Conservation (phyloP, 2,797 vertebrate genomes). For the Enteromius viviparus region DNA sequence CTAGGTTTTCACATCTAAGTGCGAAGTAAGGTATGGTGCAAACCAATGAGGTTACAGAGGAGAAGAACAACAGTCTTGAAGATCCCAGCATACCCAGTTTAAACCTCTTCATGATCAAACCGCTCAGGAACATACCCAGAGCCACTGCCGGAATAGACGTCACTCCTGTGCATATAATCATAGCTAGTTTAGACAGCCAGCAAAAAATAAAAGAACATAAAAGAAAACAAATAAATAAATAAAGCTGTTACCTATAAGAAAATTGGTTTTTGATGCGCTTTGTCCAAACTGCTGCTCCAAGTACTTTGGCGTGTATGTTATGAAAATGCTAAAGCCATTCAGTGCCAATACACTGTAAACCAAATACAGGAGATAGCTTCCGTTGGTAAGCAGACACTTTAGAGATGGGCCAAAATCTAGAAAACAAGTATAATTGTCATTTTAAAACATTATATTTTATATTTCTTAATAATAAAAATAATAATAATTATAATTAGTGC, state of each 20-base stretch:
- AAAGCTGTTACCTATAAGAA: slow-evolving; percentile 77
- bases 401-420: slow-evolving; percentile 85
- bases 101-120: slow-evolving; percentile 79
- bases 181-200: slow-evolving; percentile 2
- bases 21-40: slow-evolving; percentile 74
- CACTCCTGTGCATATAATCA: slow-evolving; percentile 65
- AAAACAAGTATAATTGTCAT: slow-evolving; percentile 35
- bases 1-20: slow-evolving; percentile 76
- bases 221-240: background rate
- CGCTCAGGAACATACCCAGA: slow-evolving; percentile 80
- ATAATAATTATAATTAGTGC: no score
- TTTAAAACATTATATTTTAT: background rate
- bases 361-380: slow-evolving; percentile 79
- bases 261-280: slow-evolving; percentile 83
- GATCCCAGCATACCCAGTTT: slow-evolving; percentile 77
- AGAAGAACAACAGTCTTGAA: slow-evolving; percentile 71
- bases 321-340: slow-evolving; percentile 79
- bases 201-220: background rate
- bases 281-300: slow-evolving; percentile 90
- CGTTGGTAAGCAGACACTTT: slow-evolving; percentile 81
- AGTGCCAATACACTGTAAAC: slow-evolving; percentile 76
- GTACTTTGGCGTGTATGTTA: slow-evolving; percentile 89
- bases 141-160: slow-evolving; percentile 76
- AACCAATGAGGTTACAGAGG: slow-evolving; percentile 71
- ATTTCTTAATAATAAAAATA: no score